Conservation (phyloP, 2,888 invertebrate genomes). For the Cryptus armator region DNA sequence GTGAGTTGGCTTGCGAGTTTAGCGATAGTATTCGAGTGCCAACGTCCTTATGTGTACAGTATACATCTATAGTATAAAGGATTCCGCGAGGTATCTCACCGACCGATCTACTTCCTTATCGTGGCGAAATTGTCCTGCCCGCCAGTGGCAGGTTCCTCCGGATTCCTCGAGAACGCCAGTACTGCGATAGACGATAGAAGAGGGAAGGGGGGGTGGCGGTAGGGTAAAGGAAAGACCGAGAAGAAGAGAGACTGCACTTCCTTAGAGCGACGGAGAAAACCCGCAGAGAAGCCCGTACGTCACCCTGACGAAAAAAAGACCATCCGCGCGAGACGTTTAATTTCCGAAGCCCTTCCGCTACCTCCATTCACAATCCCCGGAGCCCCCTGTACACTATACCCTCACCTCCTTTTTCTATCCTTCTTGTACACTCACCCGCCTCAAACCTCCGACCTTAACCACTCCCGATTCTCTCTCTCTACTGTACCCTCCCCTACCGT, state of each 20-base stretch:
- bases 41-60: constrained; percentile 56
- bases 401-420: constrained; percentile 52
- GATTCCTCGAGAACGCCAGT: constrained; percentile 61
- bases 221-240: constrained; percentile 64
- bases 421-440: constrained; percentile 58
- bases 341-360: constrained; percentile 85
- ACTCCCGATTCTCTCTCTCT: constrained; percentile 38
- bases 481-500: constrained; percentile 53
- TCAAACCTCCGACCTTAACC: constrained; percentile 28
- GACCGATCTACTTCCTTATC: constrained; percentile 84
- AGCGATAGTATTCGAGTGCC: constrained; percentile 55
- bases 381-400: constrained; percentile 65
- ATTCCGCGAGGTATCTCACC: constrained; percentile 78
- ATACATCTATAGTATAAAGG: constrained; percentile 70
- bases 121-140: constrained; percentile 83
- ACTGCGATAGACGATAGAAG: constrained; percentile 53
- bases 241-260: constrained; percentile 67
- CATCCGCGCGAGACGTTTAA: constrained; percentile 84
- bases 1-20: constrained; percentile 15
- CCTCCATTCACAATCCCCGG: constrained; percentile 83
- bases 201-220: constrained; percentile 50
- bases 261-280: constrained; percentile 69
- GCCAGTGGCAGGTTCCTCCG: constrained; percentile 77
- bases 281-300: constrained; percentile 80
- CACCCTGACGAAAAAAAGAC: constrained; percentile 82